Evolutionary conservation across 2,888 invertebrate genomes (phyloP), one percentile per base, ranked within the genome.

Genomic region (Chrysolina americana): DNA sequence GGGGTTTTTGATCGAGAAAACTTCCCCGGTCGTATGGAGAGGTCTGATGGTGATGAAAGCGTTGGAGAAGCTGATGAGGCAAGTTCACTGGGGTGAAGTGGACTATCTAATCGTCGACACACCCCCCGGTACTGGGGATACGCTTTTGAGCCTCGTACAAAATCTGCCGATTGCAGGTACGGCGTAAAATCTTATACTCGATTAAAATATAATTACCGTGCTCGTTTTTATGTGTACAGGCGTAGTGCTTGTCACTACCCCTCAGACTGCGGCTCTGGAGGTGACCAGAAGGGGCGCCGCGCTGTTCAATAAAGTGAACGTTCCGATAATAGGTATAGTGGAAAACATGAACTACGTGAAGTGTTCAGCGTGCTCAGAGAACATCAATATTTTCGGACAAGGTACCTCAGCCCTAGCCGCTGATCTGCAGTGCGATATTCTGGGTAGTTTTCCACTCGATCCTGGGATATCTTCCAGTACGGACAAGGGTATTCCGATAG

Each of bases 361-460:
- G 62, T 98, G 98, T 86, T 90, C 93, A 0, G 92, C 94, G 36
- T 98, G 97, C 86, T 91, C 92, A 21, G 89, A 91, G n/a, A 89
- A 98, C 99, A 86, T 97, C 98, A 83, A 99, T 99, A 83, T 99
- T 99, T 90, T 91, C 99, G 78, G 99, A 99, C 89, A 99, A 99
- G 91, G 99, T 99, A 1, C 91, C 99, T 75, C 93, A 62, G 85
- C 89, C 47, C 89, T 94, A 36, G 93, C 94, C 0, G 84, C 89
- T 44, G 91, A 94, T 82, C 90, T 96, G 83, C 91, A 92, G 81
- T 89, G 92, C 0, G 89, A 90, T 41, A 89, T 95, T 23, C 89
- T 96, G 69, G 93, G 92, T 71, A 93, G 93, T 84, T 91, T 96
- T 76, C 95, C 95, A 73, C 89, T 96, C 6, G 91, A 94, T 79